Evolutionary conservation across 1,140 invertebrate species (phyloP).

Genomic region (Notospermus geniculatus): DNA sequence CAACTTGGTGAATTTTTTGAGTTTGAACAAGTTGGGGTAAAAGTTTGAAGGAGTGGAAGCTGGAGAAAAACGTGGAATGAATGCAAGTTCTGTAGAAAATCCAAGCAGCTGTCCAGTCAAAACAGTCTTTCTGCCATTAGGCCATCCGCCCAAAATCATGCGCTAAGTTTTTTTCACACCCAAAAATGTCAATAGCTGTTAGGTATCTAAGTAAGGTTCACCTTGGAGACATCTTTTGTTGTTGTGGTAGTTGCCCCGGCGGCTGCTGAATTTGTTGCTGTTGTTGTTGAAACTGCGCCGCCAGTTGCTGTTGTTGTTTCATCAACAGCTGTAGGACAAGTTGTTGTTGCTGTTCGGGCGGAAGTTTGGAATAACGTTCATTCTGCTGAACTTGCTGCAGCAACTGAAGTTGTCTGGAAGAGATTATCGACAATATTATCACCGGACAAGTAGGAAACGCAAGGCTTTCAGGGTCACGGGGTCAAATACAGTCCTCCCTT

Average conservation of each 20-base stretch:
- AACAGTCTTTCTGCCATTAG: too few relatives aligned
- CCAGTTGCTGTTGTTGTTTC: conserved; percentile 25
- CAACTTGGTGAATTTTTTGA: too few relatives aligned
- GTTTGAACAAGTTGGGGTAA: too few relatives aligned
- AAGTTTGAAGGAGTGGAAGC: conserved; percentile 16
- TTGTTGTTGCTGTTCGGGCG: conserved; percentile 64
- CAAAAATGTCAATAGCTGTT: too few relatives aligned
- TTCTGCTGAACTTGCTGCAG: conserved; percentile 65
- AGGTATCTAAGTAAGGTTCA: conserved; percentile 22
- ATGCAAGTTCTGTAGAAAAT: too few relatives aligned
- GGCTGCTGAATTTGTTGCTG: conserved; percentile 17
- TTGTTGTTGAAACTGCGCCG: conserved; percentile 37
- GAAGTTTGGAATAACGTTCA: conserved; percentile 64
- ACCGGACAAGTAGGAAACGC: neutral
- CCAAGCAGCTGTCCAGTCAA: too few relatives aligned
- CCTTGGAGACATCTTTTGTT: conserved; percentile 35
- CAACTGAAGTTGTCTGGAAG: conserved; percentile 48
- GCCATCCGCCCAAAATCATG: neutral
- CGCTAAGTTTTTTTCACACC: too few relatives aligned
- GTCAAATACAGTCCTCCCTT: too few relatives aligned
- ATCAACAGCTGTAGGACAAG: conserved; percentile 45
- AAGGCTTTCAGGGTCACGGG: neutral
- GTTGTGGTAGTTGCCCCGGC: conserved; percentile 28
- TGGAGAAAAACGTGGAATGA: neutral
- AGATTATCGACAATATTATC: too few relatives aligned